Conservation (phyloP, 2,113 vertebrate species). For the Tyrannus savana region DNA sequence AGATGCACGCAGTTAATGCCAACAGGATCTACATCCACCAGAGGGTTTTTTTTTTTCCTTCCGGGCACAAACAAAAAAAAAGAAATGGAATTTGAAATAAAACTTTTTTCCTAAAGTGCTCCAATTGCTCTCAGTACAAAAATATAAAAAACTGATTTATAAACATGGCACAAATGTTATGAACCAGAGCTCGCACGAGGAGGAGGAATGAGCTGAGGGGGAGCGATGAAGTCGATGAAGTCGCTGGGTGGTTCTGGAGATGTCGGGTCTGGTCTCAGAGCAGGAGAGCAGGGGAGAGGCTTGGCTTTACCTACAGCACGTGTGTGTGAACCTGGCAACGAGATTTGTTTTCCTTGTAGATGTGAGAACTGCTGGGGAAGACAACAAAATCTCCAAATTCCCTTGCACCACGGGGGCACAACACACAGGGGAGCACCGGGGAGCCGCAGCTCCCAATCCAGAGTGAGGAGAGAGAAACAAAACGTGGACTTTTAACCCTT, state of each 20-base stretch:
- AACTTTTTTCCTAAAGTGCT: slow-evolving; percentile 71
- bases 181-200: not conserved
- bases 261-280: not conserved
- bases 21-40: not conserved
- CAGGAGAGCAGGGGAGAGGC: not conserved
- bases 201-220: not conserved
- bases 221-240: not conserved
- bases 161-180: slow-evolving; percentile 52
- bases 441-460: slow-evolving; percentile 6
- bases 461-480: not conserved
- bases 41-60: not conserved
- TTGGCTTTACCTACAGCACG: not conserved
- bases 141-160: slow-evolving; percentile 52
- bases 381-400: slow-evolving; percentile 9
- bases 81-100: not conserved
- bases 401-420: not conserved
- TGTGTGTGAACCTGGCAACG: not conserved
- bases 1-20: not conserved
- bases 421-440: slow-evolving; percentile 26
- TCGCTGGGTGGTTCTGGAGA: not conserved
- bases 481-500: not conserved
- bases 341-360: not conserved
- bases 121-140: slow-evolving; percentile 51
- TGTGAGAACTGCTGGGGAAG: slow-evolving; percentile 44
- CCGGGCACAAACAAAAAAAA: not conserved